Percentiles rank a stretch among this genome's conserved stretches.
Evolutionary conservation across 2,888 invertebrate species (phyloP).

Genomic region (Capitulum mitella): DNA sequence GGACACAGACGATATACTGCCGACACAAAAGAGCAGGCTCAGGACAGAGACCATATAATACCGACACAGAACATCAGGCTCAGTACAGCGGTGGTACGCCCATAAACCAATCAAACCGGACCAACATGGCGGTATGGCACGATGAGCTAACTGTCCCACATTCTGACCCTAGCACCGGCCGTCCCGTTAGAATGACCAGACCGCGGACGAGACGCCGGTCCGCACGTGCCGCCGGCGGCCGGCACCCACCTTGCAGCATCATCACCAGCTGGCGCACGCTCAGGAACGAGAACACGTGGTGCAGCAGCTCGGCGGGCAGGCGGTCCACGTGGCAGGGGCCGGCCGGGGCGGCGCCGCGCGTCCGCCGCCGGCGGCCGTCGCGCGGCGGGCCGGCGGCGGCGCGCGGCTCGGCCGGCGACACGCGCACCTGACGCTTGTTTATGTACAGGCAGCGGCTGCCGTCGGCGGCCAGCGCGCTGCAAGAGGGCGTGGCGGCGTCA

Average conservation of each 20-base stretch:
- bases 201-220: no score
- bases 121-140: no score
- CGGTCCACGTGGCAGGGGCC: neutral
- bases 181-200: no score
- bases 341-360: neutral
- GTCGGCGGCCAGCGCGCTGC: slow-evolving; percentile 15
- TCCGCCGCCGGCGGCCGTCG: neutral
- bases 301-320: slow-evolving; percentile 11
- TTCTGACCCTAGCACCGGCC: no score
- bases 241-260: neutral
- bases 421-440: neutral
- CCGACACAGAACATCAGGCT: no score
- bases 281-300: neutral
- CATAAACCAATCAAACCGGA: no score
- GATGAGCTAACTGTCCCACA: no score
- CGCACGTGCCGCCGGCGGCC: no score
- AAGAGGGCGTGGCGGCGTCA: neutral
- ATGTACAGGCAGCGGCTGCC: neutral
- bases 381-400: neutral
- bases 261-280: neutral
- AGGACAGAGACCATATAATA: no score
- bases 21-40: no score
- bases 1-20: no score
- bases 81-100: no score
- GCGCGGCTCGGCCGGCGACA: slow-evolving; percentile 8